Percentiles rank a stretch among this genome's conserved stretches.
phyloP scores from a whole-genome alignment of 1,140 invertebrate genomes.

The honey bee (Apis mellifera) region Amel_HAv3.1 CM009938.2:11966001-11966500 shows the following conservation, averaged over 20 bases:
- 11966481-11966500: background rate
- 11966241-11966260: background rate
- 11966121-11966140: background rate
- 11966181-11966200: background rate
- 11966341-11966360: background rate
- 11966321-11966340: conserved; percentile 23
- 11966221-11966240: conserved; percentile 15
- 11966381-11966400: conserved; percentile 14
- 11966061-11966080: conserved; percentile 3
- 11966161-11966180: background rate
- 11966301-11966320: background rate
- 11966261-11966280: conserved; percentile 8
- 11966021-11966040: background rate
- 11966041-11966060: conserved; percentile 6
- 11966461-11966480: background rate
- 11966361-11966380: background rate
- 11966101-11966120: background rate
- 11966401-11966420: conserved; percentile 12
- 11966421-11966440: conserved; percentile 15
- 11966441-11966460: conserved; percentile 20
- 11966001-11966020: background rate
- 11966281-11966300: background rate
- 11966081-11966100: background rate
- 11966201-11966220: conserved; percentile 5
- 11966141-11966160: background rate